A percentile compares a stretch with the other conserved stretches of the same genome.
These are phyloP conservation scores for Acipenser transmontanus DNA, from an alignment of 2,797 vertebrate genomes.

Conservation along the genomic window DNA sequence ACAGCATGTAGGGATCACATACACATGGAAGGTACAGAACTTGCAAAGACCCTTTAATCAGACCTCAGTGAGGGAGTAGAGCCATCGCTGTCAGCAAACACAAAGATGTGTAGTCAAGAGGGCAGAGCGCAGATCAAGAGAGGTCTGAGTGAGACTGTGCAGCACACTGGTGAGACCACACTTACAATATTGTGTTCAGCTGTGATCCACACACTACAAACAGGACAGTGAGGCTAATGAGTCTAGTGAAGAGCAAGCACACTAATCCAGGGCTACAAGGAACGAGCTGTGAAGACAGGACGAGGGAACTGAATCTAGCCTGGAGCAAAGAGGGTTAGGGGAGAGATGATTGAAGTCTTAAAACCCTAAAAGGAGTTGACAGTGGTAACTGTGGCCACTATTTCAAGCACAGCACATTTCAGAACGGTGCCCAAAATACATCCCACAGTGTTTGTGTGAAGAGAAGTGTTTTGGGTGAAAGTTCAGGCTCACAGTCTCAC, in stretches of 20 bases:
- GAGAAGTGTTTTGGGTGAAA: neutral
- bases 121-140: neutral
- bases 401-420: neutral
- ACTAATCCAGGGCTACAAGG: too few species aligned
- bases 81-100: neutral
- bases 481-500: conserved; percentile 24
- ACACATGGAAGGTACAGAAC: too few species aligned
- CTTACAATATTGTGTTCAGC: too few species aligned
- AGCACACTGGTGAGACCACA: too few species aligned
- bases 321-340: neutral
- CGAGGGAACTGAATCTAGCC: too few species aligned
- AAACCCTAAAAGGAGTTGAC: neutral
- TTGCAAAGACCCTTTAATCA: neutral
- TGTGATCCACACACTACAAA: too few species aligned
- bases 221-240: too few species aligned
- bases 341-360: neutral
- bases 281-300: too few species aligned
- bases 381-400: neutral
- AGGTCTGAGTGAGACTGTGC: neutral
- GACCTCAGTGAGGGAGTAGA: neutral
- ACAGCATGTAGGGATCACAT: too few species aligned
- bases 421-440: neutral
- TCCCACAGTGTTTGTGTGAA: conserved; percentile 1
- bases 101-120: too few species aligned
- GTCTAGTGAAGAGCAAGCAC: too few species aligned